These are phyloP conservation scores for Sebastes schlegelii DNA, from an alignment of 2,113 vertebrate species.

Conservation along the genomic window DNA sequence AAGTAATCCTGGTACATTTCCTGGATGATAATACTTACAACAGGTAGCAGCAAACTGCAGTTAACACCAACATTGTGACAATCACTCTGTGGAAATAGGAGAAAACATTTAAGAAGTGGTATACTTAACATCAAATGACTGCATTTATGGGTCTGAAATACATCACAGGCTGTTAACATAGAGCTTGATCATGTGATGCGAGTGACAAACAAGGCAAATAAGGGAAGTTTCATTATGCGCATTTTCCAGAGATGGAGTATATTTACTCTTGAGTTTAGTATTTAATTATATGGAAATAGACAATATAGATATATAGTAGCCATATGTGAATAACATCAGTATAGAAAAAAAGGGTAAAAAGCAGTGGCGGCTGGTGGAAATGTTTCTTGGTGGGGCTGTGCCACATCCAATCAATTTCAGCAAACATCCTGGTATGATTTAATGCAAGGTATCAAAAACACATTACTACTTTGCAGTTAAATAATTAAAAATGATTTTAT, in stretches of 20 bases:
- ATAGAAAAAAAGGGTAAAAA: not conserved
- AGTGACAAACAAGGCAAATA: conserved; percentile 32
- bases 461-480: no score
- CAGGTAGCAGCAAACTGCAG: conserved; percentile 96
- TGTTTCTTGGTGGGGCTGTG: no score
- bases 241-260: conserved; percentile 8
- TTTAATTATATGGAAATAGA: not conserved
- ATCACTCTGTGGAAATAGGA: conserved; percentile 87
- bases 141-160: not conserved
- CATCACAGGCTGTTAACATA: not conserved
- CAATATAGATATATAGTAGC: not conserved
- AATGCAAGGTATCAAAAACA: no score
- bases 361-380: no score
- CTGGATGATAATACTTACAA: conserved; percentile 91
- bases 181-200: conserved; percentile 45
- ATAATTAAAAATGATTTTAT: no score
- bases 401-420: no score
- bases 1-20: not conserved
- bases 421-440: no score
- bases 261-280: not conserved
- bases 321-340: not conserved
- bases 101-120: not conserved
- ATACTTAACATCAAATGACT: not conserved
- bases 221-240: conserved; percentile 40
- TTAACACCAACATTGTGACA: conserved; percentile 96